phyloP scores from a whole-genome alignment of 2,888 invertebrate genomes.

The Brachylomia viminalis region DNA sequence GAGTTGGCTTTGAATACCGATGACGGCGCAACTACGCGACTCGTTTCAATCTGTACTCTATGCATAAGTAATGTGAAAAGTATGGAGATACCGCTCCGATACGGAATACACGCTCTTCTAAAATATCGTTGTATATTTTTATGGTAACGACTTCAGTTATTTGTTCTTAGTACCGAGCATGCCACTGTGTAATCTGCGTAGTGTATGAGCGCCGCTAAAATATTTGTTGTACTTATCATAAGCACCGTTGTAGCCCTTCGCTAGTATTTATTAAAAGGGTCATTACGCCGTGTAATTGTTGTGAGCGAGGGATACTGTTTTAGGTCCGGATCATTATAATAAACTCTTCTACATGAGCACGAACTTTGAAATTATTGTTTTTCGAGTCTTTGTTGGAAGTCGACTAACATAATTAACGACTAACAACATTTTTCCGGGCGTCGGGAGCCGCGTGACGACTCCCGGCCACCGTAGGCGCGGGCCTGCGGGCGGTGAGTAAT shows the following conservation, averaged over 20 bases:
- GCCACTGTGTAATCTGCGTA: slow-evolving; percentile 56
- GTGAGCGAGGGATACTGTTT: slow-evolving; percentile 11
- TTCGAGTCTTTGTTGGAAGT: too few species aligned
- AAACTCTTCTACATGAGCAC: neutral
- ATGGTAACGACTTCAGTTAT: slow-evolving; percentile 85
- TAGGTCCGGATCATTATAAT: slow-evolving; percentile 7
- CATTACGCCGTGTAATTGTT: slow-evolving; percentile 32
- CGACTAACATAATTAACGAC: too few species aligned
- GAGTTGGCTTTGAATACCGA: slow-evolving; percentile 86
- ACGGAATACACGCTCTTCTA: slow-evolving; percentile 84
- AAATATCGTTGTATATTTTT: slow-evolving; percentile 88
- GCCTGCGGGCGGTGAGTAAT: too few species aligned
- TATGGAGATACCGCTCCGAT: slow-evolving; percentile 85
- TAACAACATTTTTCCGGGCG: too few species aligned
- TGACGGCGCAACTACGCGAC: slow-evolving; percentile 85
- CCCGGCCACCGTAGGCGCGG: too few species aligned
- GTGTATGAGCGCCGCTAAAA: slow-evolving; percentile 41
- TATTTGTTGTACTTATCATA: slow-evolving; percentile 42
- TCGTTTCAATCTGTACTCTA: slow-evolving; percentile 90
- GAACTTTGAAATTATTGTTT: neutral
- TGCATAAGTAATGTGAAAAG: slow-evolving; percentile 90
- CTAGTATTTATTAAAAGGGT: slow-evolving; percentile 46
- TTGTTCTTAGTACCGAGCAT: slow-evolving; percentile 77
- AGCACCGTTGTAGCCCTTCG: slow-evolving; percentile 29
- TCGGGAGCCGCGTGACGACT: too few species aligned